Conservation (phyloP, 2,797 vertebrate genomes). For the Selene dorsalis region DNA sequence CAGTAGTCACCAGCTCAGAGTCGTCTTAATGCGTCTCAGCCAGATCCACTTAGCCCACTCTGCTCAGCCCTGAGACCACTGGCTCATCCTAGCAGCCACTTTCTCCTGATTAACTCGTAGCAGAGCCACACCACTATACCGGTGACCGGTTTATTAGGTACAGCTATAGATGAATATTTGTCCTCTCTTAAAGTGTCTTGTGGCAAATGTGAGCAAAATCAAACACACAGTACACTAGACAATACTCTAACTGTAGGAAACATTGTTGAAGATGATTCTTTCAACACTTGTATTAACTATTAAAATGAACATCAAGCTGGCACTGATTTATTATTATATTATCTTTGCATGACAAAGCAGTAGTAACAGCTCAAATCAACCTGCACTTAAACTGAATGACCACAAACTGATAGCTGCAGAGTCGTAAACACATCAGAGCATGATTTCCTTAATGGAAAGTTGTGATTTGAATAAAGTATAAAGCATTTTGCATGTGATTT, state of each 20-base stretch:
- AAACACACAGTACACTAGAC: background rate
- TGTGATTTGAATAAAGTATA: background rate
- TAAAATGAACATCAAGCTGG: background rate
- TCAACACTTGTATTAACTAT: background rate
- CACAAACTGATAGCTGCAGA: no score
- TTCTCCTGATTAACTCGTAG: conserved; percentile 23
- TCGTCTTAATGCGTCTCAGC: conserved; percentile 35
- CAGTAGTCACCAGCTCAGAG: conserved; percentile 30
- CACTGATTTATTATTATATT: background rate
- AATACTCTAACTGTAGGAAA: background rate
- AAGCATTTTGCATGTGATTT: background rate
- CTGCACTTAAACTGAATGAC: conserved; percentile 1
- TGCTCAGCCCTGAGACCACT: conserved; percentile 24
- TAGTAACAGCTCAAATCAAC: background rate
- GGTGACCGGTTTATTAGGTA: background rate
- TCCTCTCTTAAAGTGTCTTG: background rate
- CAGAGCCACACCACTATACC: background rate
- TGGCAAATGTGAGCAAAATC: background rate
- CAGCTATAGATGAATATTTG: background rate
- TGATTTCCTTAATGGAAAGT: background rate
- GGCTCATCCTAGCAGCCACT: conserved; percentile 21
- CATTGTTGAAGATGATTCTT: background rate
- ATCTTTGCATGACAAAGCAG: background rate
- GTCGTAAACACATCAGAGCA: background rate
- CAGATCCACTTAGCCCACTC: conserved; percentile 56